These are phyloP conservation scores for Zaprionus davidi DNA, from an alignment of 1,140 invertebrate genomes.

Conservation along the genomic window DNA sequence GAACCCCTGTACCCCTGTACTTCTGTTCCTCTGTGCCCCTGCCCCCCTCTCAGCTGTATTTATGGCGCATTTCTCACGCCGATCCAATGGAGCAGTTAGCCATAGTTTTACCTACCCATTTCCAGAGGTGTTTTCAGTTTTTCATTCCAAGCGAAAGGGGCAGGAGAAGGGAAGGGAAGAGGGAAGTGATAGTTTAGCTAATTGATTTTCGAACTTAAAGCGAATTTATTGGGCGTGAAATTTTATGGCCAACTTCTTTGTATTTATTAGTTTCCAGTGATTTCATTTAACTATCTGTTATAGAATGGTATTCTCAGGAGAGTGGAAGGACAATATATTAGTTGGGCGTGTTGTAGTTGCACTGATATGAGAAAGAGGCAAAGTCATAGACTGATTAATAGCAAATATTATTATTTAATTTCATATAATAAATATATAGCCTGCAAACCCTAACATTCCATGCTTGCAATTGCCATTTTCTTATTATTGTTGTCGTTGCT, in stretches of 20 bases:
- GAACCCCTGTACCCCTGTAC: neutral
- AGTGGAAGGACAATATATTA: neutral
- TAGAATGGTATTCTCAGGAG: neutral
- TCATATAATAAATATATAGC: no score
- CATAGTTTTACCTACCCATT: neutral
- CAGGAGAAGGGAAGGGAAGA: neutral
- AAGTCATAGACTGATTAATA: no score
- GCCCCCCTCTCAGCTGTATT: conserved; percentile 24
- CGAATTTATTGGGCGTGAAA: conserved; percentile 4
- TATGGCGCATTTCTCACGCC: conserved; percentile 41
- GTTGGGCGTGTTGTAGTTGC: neutral
- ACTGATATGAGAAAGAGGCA: neutral
- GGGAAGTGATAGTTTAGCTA: neutral
- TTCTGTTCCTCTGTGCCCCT: neutral
- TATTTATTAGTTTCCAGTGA: neutral
- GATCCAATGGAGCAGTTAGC: neutral
- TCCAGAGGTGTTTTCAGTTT: neutral
- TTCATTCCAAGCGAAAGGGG: neutral
- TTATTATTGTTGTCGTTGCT: neutral
- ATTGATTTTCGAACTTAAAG: conserved; percentile 1
- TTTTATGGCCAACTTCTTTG: neutral
- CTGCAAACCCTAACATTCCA: conserved; percentile 1
- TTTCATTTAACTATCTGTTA: neutral
- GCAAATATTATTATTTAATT: no score
- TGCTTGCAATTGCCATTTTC: conserved; percentile 13